Evolutionary conservation across 2,113 vertebrate species (phyloP).

Genomic region (Clarias batrachus): DNA sequence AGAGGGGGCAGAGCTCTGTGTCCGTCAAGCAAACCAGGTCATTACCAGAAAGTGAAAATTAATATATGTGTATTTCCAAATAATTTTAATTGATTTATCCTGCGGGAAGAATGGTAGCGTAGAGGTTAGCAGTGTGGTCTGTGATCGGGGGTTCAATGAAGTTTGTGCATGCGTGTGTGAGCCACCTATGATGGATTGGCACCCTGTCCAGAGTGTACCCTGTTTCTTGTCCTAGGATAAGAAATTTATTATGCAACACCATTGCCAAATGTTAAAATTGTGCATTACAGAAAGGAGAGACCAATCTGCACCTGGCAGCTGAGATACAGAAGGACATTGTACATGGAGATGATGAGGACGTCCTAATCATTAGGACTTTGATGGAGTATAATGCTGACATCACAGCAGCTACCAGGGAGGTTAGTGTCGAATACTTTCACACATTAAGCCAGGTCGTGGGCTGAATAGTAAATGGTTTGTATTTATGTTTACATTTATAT

Average conservation of each 20-base stretch:
- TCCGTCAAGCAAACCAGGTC: conserved; percentile 63
- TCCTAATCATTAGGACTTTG: conserved; percentile 54
- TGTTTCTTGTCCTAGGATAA: too few species aligned
- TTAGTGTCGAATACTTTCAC: background rate
- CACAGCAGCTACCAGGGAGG: conserved; percentile 51
- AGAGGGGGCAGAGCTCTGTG: conserved; percentile 52
- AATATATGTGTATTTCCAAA: background rate
- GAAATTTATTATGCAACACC: background rate
- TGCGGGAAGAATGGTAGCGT: background rate
- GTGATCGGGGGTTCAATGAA: too few species aligned
- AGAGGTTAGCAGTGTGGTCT: too few species aligned
- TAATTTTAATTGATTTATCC: background rate
- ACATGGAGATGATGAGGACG: conserved; percentile 51
- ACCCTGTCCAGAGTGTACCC: too few species aligned
- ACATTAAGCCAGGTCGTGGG: too few species aligned
- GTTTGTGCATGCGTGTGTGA: too few species aligned
- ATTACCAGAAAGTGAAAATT: background rate
- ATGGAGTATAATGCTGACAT: conserved; percentile 59
- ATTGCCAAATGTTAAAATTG: background rate
- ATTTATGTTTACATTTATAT: too few species aligned
- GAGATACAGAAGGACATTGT: conserved; percentile 51
- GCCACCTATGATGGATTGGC: too few species aligned
- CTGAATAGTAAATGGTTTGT: too few species aligned
- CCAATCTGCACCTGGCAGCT: conserved; percentile 59
- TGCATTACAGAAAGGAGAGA: conserved; percentile 54